These are phyloP conservation scores for Chalcis sispes DNA, from an alignment of 2,888 invertebrate species.

Conservation along the genomic window DNA sequence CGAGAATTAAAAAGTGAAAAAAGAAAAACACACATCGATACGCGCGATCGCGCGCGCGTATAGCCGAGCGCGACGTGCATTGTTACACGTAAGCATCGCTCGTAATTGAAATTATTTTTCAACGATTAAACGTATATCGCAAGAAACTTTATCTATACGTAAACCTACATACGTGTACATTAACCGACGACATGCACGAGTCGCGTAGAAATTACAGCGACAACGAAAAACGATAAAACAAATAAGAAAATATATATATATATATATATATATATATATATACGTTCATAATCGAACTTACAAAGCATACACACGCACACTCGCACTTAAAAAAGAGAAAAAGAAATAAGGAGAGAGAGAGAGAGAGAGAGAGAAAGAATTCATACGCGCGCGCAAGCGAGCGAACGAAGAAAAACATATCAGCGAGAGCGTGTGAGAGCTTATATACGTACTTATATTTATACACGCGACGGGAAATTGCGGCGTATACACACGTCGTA, in stretches of 20 bases:
- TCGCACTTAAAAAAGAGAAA: no score
- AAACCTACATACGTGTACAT: not conserved
- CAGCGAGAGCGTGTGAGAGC: not conserved
- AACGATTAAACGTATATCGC: not conserved
- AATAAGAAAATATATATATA: no score
- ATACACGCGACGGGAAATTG: not conserved
- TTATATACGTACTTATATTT: not conserved
- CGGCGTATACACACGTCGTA: not conserved
- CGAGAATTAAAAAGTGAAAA: not conserved
- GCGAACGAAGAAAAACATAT: not conserved
- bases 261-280: no score
- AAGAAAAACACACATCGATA: not conserved
- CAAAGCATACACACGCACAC: no score
- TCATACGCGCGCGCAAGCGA: no score
- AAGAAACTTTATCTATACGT: not conserved
- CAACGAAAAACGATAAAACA: not conserved
- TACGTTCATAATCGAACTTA: no score
- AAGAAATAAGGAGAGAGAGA: not conserved
- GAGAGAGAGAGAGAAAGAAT: not conserved
- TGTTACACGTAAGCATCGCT: not conserved
- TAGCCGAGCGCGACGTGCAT: no score
- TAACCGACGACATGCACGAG: not conserved
- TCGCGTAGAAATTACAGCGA: no score
- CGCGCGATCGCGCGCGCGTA: no score
- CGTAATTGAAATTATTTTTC: slow-evolving; percentile 29